phyloP scores from a whole-genome alignment of 2,888 invertebrate genomes.

The Lycocerus yunnanus region DNA sequence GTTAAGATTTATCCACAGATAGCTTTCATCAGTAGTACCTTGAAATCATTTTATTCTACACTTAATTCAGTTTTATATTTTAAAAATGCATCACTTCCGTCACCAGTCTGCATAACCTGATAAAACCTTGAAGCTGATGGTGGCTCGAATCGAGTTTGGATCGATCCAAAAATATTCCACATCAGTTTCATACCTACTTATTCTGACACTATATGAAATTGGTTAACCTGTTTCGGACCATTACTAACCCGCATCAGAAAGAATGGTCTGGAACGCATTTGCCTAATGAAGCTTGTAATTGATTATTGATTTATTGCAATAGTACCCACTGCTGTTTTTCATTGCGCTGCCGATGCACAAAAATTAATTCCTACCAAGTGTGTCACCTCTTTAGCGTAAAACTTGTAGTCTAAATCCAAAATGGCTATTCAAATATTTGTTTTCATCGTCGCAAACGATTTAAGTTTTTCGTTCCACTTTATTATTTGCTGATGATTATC shows the following conservation, averaged over 20 bases:
- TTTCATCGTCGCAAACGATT: too few relatives aligned
- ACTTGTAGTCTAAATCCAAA: too few relatives aligned
- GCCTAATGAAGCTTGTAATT: too few relatives aligned
- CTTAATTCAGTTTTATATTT: conserved; percentile 1
- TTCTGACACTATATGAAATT: not conserved
- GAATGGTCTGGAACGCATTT: too few relatives aligned
- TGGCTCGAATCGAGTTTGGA: not conserved
- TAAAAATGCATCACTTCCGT: not conserved
- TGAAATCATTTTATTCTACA: conserved; percentile 21
- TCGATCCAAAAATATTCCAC: not conserved
- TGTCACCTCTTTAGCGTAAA: too few relatives aligned
- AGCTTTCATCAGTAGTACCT: conserved; percentile 20
- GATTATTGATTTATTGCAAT: not conserved
- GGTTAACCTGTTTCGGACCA: not conserved
- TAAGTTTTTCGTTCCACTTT: too few relatives aligned
- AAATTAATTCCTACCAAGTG: too few relatives aligned
- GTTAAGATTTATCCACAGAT: conserved; percentile 33
- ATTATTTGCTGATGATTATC: not conserved
- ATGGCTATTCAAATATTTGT: too few relatives aligned
- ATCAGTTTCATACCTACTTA: not conserved
- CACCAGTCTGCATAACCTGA: not conserved
- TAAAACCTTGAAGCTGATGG: not conserved
- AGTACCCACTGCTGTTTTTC: not conserved
- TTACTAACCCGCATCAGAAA: too few relatives aligned
- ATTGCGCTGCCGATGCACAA: too few relatives aligned